phyloP scores from a whole-genome alignment of 2,113 vertebrate species.

The Echinops telfairi region DNA sequence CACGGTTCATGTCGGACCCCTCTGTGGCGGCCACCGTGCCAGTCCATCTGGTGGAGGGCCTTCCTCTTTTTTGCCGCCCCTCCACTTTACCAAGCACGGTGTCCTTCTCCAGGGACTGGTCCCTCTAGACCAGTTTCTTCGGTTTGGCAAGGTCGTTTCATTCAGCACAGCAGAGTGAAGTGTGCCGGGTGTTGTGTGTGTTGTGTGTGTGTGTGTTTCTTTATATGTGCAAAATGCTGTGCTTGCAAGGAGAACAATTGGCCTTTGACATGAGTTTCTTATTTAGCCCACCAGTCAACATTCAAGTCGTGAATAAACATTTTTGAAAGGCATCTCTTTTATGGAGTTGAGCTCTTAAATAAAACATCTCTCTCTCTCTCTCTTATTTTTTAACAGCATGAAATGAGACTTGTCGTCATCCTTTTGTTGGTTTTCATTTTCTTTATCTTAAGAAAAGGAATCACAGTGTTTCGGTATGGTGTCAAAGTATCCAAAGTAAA shows the following conservation, averaged over 20 bases:
- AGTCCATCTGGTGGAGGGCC: no score
- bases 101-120: no score
- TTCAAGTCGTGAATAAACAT: constrained; percentile 33
- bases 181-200: not conserved
- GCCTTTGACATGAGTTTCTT: constrained; percentile 36
- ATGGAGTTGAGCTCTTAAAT: constrained; percentile 31
- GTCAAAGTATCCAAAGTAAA: not conserved
- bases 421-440: not conserved
- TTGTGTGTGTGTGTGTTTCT: not conserved
- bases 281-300: constrained; percentile 24
- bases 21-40: no score
- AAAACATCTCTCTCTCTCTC: not conserved
- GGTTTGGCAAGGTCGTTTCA: not conserved
- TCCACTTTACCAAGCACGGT: no score
- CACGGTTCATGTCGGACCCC: no score
- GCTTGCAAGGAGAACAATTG: constrained; percentile 37
- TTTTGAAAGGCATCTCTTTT: not conserved
- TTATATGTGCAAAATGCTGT: not conserved
- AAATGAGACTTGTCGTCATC: constrained; percentile 31
- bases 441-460: constrained; percentile 31
- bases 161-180: not conserved
- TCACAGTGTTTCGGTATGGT: constrained; percentile 21
- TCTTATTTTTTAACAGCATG: not conserved
- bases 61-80: no score
- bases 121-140: not conserved